Base-by-base conservation (phyloP, 2,113 vertebrate genomes). In the Sinocyclocheilus anshuiensis region DNA sequence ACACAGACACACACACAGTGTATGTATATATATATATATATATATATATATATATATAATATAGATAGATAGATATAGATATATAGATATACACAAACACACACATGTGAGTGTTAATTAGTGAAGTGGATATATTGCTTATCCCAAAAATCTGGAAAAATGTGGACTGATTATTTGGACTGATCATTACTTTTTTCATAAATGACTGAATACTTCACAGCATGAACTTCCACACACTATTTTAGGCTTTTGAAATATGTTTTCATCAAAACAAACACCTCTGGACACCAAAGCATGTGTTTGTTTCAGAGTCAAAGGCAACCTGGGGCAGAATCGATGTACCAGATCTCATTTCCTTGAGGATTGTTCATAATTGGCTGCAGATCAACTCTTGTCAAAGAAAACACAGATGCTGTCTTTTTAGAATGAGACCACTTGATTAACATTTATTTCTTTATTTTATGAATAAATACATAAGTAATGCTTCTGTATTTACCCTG, bases 391-490 rank as follows among this genome's bases (percentile, higher is more conserved):
- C 65, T 48, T 57, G 24, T 24, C 8, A 8, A 42, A 77, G 63
- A 67, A 29, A 76, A 82, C 29, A 4, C 71, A 88, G 61, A 81
- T 10, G 8, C 9, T 72, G 33, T 26, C 48, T 57, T 69, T 83
- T 20, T 13, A 75, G 18, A 36, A 76, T 9, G 26, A 63, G 36
- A n/a, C 33, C 72, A 81, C 72, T 65, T 74, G 77, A 84, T 84
- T 81, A 82, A 71, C 65, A 84, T 78, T 82, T 75, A 65, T 87
- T 87, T 83, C 55, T 26, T 8, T n/a, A 72, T 84, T 82, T 87
- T 20, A 50, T 87, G 77, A 89, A 89, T 82, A 74, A 85, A 87
- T 83, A 55, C 80, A 82, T 85, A 50, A 22, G 15, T 59, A 81
- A 87, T 78, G 77, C 42, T 67, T 84, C 77, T 79, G 75, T 69